Conservation (phyloP, 2,113 vertebrate species). For the Pygoscelis antarcticus region DNA sequence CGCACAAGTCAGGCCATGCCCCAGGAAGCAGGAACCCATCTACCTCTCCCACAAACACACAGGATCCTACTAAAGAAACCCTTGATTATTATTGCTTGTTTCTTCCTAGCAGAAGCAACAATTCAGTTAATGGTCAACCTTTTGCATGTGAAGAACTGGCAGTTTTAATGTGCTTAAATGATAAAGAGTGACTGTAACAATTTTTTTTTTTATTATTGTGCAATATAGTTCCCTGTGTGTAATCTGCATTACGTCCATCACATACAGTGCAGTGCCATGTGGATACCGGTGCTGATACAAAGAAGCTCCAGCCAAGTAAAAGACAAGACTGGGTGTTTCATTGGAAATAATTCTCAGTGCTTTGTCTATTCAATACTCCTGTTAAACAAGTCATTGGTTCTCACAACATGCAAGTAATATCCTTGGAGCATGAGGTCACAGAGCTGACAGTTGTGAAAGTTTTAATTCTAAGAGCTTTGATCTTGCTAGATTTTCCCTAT, state of each 20-base stretch:
- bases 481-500: background rate
- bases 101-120: background rate
- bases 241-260: background rate
- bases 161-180: background rate
- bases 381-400: background rate
- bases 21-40: background rate
- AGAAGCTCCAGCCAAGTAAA: background rate
- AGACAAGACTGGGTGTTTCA: background rate
- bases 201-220: background rate
- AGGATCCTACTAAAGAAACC: background rate
- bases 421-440: background rate
- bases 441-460: background rate
- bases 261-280: background rate
- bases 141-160: background rate
- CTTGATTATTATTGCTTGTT: background rate
- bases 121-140: background rate
- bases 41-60: background rate
- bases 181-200: background rate
- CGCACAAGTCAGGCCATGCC: accelerated
- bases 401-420: background rate
- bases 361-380: background rate
- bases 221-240: background rate
- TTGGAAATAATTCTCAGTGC: background rate
- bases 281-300: background rate
- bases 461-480: background rate